Conservation (phyloP, 2,797 vertebrate genomes). For the Xiphorhynchus erythropygius region DNA sequence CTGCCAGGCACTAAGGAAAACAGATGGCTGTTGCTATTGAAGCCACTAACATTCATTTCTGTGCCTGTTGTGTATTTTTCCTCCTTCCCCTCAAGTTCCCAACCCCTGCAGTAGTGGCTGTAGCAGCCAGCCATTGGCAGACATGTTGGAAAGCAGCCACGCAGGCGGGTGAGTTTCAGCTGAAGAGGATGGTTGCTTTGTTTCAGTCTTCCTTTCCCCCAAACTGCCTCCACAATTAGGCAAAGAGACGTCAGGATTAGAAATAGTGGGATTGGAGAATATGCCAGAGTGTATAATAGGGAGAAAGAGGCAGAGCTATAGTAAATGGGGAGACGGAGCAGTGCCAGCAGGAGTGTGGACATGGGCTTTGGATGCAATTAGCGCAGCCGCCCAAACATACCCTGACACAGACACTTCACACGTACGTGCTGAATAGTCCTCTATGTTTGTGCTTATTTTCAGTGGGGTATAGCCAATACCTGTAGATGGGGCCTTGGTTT, state of each 20-base stretch:
- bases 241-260: constrained; percentile 7
- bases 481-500: not conserved
- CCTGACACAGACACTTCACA: not conserved
- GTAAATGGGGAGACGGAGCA: constrained; percentile 7
- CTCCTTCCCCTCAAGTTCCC: not conserved
- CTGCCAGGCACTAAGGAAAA: constrained; percentile 43
- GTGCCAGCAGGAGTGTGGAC: not conserved
- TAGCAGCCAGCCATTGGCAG: not conserved
- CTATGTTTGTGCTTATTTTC: not conserved
- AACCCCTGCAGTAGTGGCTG: not conserved
- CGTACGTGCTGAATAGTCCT: not conserved
- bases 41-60: constrained; percentile 13
- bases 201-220: constrained; percentile 29
- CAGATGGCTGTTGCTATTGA: constrained; percentile 59
- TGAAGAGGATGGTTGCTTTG: constrained; percentile 42
- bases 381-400: not conserved
- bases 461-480: not conserved
- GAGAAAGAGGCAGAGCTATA: not conserved
- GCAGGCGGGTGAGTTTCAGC: not conserved
- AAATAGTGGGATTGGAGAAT: not conserved
- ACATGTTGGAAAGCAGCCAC: constrained; percentile 32
- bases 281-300: constrained; percentile 23
- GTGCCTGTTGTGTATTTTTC: constrained; percentile 23
- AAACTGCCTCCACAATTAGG: constrained; percentile 10
- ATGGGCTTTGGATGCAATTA: constrained; percentile 4